phyloP scores from a whole-genome alignment of 2,797 vertebrate genomes.

The Rhadinocentrus ornatus region DNA sequence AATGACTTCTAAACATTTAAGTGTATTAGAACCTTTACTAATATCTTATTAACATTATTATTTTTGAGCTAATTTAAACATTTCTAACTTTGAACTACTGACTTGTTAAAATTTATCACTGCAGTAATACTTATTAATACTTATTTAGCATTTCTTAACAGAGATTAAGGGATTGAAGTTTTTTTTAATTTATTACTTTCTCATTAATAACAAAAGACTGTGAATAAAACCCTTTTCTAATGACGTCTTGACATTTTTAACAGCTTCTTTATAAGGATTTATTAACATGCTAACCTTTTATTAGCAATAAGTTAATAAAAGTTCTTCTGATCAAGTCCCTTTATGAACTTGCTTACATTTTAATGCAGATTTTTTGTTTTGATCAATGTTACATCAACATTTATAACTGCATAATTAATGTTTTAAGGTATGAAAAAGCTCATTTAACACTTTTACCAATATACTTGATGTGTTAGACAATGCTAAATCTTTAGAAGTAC shows the following conservation, averaged over 20 bases:
- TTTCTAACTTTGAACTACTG: background rate
- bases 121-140: background rate
- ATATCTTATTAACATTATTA: background rate
- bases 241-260: background rate
- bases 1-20: background rate
- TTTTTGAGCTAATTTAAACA: background rate
- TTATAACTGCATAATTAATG: too few species aligned
- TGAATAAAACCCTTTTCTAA: background rate
- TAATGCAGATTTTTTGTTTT: background rate
- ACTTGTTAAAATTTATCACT: constrained; percentile 1
- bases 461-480: background rate
- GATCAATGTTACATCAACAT: too few species aligned
- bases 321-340: background rate
- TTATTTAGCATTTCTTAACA: background rate
- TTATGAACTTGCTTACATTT: background rate
- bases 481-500: too few species aligned
- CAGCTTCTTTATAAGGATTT: background rate
- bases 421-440: too few species aligned
- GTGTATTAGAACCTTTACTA: too few species aligned
- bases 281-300: background rate
- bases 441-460: background rate
- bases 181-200: background rate
- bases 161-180: background rate
- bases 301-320: background rate
- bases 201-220: background rate